Percentiles rank a stretch among this genome's conserved stretches.
Conservation (phyloP, 1,140 invertebrate species). For the Papilio machaon region DNA sequence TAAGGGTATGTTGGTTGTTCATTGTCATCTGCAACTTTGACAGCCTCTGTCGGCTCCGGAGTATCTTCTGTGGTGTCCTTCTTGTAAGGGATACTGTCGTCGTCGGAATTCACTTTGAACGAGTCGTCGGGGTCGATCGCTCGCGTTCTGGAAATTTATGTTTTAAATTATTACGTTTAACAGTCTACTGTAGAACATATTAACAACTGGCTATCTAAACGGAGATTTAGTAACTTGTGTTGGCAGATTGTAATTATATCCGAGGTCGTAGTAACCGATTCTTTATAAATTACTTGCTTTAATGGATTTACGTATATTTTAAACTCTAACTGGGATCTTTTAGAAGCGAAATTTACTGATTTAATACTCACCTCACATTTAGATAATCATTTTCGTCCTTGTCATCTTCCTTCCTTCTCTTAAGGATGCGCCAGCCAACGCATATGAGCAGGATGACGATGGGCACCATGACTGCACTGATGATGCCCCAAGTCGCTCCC, state of each 20-base stretch:
- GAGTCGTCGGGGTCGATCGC: conserved; percentile 73
- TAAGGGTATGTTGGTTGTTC: conserved; percentile 51
- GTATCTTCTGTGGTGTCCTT: conserved; percentile 71
- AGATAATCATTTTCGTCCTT: conserved; percentile 79
- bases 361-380: conserved; percentile 62
- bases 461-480: conserved; percentile 89
- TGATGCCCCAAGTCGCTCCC: conserved; percentile 89
- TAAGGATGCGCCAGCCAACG: conserved; percentile 83
- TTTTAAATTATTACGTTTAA: too few species aligned
- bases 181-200: not conserved
- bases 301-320: not conserved
- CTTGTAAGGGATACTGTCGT: conserved; percentile 77
- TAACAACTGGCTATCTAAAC: not conserved
- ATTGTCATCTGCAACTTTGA: conserved; percentile 52
- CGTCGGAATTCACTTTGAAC: conserved; percentile 71
- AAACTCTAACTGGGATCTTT: not conserved
- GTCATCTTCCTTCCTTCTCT: conserved; percentile 80
- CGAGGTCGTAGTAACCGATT: too few species aligned
- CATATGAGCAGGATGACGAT: conserved; percentile 88
- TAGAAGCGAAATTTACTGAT: not conserved
- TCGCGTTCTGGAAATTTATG: conserved; percentile 55
- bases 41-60: conserved; percentile 64
- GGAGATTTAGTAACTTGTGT: not conserved
- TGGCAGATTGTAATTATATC: not conserved
- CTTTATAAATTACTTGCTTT: too few species aligned